Conservation (phyloP, 2,888 invertebrate species). For the Luffia ferchaultella region DNA sequence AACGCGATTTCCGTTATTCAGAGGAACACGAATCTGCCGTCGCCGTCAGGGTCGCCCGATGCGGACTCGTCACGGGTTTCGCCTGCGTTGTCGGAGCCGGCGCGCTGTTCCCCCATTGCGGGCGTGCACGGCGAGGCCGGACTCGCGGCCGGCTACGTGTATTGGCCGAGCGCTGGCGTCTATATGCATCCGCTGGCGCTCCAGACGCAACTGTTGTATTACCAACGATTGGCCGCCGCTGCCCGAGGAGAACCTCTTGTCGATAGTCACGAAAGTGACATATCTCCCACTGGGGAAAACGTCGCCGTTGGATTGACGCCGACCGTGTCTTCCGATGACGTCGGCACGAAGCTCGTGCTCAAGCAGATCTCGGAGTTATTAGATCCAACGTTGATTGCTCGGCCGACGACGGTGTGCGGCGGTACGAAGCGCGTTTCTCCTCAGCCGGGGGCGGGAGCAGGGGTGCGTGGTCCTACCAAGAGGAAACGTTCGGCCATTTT, state of each 20-base stretch:
- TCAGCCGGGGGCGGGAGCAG: constrained; percentile 31
- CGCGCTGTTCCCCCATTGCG: constrained; percentile 35
- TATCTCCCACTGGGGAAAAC: constrained; percentile 33
- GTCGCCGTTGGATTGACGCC: constrained; percentile 30
- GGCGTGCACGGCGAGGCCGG: constrained; percentile 49
- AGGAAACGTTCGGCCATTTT: constrained; percentile 84
- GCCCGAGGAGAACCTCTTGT: constrained; percentile 44
- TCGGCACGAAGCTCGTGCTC: constrained; percentile 45
- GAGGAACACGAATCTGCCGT: constrained; percentile 39
- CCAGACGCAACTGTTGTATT: constrained; percentile 76
- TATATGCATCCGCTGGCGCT: constrained; percentile 78
- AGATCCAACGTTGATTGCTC: constrained; percentile 51
- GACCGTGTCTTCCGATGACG: constrained; percentile 31
- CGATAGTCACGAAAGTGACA: constrained; percentile 35
- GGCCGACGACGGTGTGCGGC: constrained; percentile 35
- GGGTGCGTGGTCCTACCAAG: constrained; percentile 59
- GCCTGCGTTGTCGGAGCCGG: constrained; percentile 47
- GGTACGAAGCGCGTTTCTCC: constrained; percentile 55
- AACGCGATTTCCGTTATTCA: constrained; percentile 58
- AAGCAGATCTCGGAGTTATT: constrained; percentile 55
- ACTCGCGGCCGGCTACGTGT: constrained; percentile 61
- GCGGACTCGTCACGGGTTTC: constrained; percentile 35
- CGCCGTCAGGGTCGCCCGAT: constrained; percentile 47
- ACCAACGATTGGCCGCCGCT: constrained; percentile 74
- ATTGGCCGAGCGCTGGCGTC: constrained; percentile 75